Conservation (phyloP, 35 echinoderm and acorn worm genomes). For the Heliocidaris tuberculata region DNA sequence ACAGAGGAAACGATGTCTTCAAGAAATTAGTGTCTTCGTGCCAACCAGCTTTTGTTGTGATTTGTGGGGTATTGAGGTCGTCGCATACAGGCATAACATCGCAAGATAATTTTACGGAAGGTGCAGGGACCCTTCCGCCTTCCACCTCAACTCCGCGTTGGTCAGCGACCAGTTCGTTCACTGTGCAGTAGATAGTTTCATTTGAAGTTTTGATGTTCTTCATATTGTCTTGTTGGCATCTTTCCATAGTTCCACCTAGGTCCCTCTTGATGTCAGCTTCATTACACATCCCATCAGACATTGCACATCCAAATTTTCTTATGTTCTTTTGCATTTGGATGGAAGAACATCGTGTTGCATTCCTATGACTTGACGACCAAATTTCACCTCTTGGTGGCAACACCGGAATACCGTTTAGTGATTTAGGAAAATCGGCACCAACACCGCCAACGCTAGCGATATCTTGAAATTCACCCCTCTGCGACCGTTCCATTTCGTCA, state of each 20-base stretch:
- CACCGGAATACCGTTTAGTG: background rate
- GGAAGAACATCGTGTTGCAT: background rate
- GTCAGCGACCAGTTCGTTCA: background rate
- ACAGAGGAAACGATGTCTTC: background rate
- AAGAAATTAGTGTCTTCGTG: background rate
- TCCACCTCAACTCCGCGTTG: background rate
- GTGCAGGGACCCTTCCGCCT: background rate
- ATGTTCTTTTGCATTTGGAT: too few relatives aligned
- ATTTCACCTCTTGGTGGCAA: background rate
- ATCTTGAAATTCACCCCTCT: background rate
- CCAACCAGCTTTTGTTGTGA: background rate
- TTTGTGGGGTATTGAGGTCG: background rate
- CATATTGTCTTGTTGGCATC: background rate
- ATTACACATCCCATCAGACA: background rate
- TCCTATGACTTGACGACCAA: background rate
- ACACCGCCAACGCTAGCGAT: background rate
- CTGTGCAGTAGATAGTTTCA: background rate
- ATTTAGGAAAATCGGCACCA: background rate
- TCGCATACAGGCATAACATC: background rate
- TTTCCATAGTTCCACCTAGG: background rate
- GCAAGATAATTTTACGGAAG: background rate
- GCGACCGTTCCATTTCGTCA: background rate
- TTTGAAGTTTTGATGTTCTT: background rate
- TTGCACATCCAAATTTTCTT: background rate
- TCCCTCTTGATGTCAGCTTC: background rate